Conservation (phyloP, 1,140 invertebrate genomes). For the Anastrepha ludens region DNA sequence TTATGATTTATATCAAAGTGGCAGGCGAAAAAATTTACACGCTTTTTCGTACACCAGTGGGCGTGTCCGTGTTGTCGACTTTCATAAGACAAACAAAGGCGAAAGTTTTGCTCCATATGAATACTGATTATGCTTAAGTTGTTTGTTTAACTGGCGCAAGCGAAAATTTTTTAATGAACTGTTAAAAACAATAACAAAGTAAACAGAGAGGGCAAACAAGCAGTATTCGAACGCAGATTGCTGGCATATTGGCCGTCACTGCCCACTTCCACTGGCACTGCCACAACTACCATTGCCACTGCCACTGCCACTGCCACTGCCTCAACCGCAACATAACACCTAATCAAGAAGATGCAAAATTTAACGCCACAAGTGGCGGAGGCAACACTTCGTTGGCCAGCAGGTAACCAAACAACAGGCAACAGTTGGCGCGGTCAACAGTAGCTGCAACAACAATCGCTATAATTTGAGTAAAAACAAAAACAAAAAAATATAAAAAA, state of each 20-base stretch:
- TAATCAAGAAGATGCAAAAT: conserved; percentile 65
- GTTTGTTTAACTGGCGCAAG: conserved; percentile 45
- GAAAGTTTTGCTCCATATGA: conserved; percentile 45
- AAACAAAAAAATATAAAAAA: neutral
- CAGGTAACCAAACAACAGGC: neutral
- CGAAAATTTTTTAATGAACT: conserved; percentile 57
- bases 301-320: neutral
- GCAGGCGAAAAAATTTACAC: conserved; percentile 53
- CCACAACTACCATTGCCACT: neutral
- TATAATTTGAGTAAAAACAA: conserved; percentile 29
- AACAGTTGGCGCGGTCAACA: neutral
- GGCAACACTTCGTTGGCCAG: conserved; percentile 70
- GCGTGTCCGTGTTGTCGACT: conserved; percentile 51
- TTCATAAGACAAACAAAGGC: conserved; percentile 68
- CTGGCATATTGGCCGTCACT: conserved; percentile 16
- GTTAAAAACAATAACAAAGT: conserved; percentile 55
- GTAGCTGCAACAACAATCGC: conserved; percentile 11
- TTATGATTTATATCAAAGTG: conserved; percentile 53
- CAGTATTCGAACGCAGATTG: neutral
- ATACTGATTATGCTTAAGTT: conserved; percentile 54
- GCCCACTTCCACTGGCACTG: conserved; percentile 53
- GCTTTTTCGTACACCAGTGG: conserved; percentile 12
- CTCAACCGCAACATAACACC: conserved; percentile 42
- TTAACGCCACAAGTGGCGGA: conserved; percentile 73
- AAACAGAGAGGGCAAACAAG: neutral